Evolutionary conservation across 2,888 invertebrate species (phyloP), one percentile per base, ranked within the genome.

Genomic region (Lasioglossum villosulum): DNA sequence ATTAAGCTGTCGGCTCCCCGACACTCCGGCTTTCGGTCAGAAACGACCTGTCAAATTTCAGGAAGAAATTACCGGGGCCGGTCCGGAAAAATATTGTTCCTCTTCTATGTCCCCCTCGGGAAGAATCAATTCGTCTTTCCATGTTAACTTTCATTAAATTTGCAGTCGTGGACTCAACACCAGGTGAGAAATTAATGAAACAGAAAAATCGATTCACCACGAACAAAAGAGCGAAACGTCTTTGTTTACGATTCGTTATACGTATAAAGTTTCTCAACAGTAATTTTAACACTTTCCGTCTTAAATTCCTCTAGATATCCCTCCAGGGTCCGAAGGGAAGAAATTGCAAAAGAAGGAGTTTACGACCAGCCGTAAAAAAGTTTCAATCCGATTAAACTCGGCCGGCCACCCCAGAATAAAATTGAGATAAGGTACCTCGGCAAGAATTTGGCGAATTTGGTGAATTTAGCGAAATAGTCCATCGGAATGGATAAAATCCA

Each of bases 1-100:
- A 66, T 66, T 66, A 66, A 66, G 66, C 63, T 34, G 63, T 73
- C 73, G 48, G 30, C 34, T n/a, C 48, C 14, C 34, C 34, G 19
- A 23, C 34, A 12, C 48, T 14, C 30, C 30, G 6, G 63, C 30
- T 34, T 66, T 30, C 66, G 34, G 19, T 66, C 66, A 30, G 66
- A 19, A 66, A 66, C 19, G 66, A 30, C 30, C 66, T 19, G 66
- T 34, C 66, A 34, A 66, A 66, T 66, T 66, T 66, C 66, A 34
- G 66, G 66, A 66, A 34, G 66, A 66, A 34, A 66, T 66, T 66
- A 66, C 30, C 30, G 66, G 19, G 30, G 34, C 19, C 5, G 27
- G 5, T 14, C 14, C 14, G 34, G 66, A 6, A 30, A 30, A 66
- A 66, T 66, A 66, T 66, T 66, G 66, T 66, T 66, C 3, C 66